Percentiles rank a stretch among this genome's conserved stretches.
Evolutionary conservation across 2,888 invertebrate species (phyloP).

Genomic region (Amiota mariae): DNA sequence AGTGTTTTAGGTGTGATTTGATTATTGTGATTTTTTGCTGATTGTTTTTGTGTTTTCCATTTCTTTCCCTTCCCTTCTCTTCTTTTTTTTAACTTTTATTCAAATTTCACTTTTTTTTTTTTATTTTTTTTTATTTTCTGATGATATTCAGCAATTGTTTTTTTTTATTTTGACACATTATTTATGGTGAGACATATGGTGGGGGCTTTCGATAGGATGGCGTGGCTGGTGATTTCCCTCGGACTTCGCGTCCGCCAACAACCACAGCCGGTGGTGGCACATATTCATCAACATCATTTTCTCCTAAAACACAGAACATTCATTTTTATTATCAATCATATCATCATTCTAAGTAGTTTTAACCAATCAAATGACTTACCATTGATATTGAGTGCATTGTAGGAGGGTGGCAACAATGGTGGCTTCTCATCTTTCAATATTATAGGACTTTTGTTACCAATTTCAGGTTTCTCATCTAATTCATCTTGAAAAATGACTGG

Average conservation of each 20-base stretch:
- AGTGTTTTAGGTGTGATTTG: constrained; percentile 23
- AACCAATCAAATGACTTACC: constrained; percentile 52
- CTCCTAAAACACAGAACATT: constrained; percentile 52
- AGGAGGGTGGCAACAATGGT: constrained; percentile 86
- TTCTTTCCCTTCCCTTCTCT: constrained; percentile 39
- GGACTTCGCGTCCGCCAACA: constrained; percentile 78
- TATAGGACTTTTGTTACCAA: constrained; percentile 92
- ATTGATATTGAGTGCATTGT: constrained; percentile 73
- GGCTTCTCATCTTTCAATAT: constrained; percentile 97
- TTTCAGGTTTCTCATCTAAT: constrained; percentile 92
- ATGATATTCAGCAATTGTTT: constrained; percentile 26
- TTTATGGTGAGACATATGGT: constrained; percentile 97
- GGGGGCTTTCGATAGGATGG: constrained; percentile 96
- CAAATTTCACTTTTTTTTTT: constrained; percentile 26
- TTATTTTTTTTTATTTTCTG: constrained; percentile 38
- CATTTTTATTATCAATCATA: background rate
- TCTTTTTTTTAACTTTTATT: too few relatives aligned
- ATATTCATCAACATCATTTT: constrained; percentile 83
- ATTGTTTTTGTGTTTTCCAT: constrained; percentile 36
- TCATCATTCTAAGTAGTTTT: too few relatives aligned
- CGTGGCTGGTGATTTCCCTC: constrained; percentile 85
- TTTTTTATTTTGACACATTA: constrained; percentile 70
- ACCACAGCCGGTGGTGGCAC: constrained; percentile 90
- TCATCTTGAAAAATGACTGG: constrained; percentile 99
- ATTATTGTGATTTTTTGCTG: constrained; percentile 33